phyloP scores from a whole-genome alignment of 30 jellyfish, hydroid and myxozoan genomes.

The Aurelia sp. region DNA sequence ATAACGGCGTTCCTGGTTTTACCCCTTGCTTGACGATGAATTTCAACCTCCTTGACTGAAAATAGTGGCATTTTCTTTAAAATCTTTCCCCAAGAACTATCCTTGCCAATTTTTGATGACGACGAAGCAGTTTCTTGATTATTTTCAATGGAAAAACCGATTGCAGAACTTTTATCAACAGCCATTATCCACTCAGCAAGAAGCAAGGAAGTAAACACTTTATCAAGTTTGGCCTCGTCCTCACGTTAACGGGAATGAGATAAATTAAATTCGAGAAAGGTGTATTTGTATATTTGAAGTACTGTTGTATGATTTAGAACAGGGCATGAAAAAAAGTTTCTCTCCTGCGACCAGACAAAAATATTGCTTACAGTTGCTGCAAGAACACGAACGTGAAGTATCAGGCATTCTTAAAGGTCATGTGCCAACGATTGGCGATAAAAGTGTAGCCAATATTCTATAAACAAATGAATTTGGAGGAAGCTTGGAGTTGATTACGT shows the following conservation, averaged over 20 bases:
- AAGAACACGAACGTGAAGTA: no score
- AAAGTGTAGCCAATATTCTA: no score
- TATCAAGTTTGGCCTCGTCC: slow-evolving; percentile 15
- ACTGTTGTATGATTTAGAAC: no score
- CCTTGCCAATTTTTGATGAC: background rate
- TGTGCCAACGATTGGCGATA: no score
- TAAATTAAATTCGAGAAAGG: slow-evolving; percentile 20
- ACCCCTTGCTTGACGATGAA: slow-evolving; percentile 37
- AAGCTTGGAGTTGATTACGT: no score
- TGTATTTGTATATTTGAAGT: no score
- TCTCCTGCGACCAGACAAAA: no score
- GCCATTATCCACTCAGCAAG: slow-evolving; percentile 9
- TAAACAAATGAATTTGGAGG: no score
- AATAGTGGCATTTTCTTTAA: slow-evolving; percentile 47
- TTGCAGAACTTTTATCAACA: slow-evolving; percentile 5
- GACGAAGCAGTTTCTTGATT: slow-evolving; percentile 2
- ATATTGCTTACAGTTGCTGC: no score
- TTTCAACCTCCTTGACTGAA: slow-evolving; percentile 39
- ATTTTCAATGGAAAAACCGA: background rate
- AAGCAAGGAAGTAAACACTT: background rate
- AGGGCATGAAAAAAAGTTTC: no score
- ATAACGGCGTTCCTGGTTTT: slow-evolving; percentile 31
- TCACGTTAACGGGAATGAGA: slow-evolving; percentile 13
- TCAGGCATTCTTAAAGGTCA: no score
- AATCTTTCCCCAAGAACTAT: slow-evolving; percentile 29